phyloP scores from a whole-genome alignment of 2,888 invertebrate species.

The Catocala sponsa region DNA sequence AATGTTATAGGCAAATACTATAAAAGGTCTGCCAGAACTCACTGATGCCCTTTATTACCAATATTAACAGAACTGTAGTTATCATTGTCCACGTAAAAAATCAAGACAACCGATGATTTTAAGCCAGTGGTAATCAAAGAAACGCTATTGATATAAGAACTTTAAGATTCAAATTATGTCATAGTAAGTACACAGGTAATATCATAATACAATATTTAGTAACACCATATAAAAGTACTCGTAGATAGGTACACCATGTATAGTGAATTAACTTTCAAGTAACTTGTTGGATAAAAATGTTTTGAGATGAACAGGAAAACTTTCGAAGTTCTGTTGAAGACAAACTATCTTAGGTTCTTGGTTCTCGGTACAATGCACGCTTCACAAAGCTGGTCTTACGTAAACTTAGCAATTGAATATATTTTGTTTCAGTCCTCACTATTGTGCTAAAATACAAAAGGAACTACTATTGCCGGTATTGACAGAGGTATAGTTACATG shows the following conservation, averaged over 20 bases:
- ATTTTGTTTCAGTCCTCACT: slow-evolving; percentile 47
- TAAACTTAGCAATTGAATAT: slow-evolving; percentile 54
- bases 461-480: slow-evolving; percentile 42
- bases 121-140: too few species aligned
- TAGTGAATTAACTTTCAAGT: slow-evolving; percentile 51
- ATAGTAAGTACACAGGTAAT: too few species aligned
- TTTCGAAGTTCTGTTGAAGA: slow-evolving; percentile 47
- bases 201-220: too few species aligned
- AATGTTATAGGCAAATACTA: too few species aligned
- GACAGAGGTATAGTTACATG: slow-evolving; percentile 18
- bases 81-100: too few species aligned
- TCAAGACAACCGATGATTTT: too few species aligned
- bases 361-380: slow-evolving; percentile 42
- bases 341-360: slow-evolving; percentile 48
- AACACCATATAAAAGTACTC: too few species aligned
- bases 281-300: slow-evolving; percentile 52
- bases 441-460: slow-evolving; percentile 44
- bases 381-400: slow-evolving; percentile 46
- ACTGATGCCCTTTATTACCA: too few species aligned
- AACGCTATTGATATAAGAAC: too few species aligned
- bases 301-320: slow-evolving; percentile 50
- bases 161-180: too few species aligned
- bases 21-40: too few species aligned
- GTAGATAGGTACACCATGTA: slow-evolving; percentile 31
- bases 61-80: too few species aligned